Evolutionary conservation across 2,113 vertebrate species (phyloP).

Genomic region (Oreochromis aureus): DNA sequence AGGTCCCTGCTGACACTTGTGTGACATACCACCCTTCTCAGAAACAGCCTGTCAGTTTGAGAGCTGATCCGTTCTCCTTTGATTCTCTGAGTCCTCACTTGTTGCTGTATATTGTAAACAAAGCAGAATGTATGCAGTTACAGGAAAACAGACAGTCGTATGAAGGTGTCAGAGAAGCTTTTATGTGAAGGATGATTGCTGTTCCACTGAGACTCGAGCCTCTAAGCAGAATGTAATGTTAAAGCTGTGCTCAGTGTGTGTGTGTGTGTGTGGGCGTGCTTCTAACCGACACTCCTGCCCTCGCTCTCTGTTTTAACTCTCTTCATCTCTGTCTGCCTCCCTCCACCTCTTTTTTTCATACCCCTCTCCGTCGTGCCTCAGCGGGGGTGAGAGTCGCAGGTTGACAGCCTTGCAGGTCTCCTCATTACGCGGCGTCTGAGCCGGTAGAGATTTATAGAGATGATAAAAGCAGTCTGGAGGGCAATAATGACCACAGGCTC

Average conservation of each 20-base stretch:
- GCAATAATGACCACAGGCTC: conserved; percentile 50
- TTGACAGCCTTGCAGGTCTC: conserved; percentile 45
- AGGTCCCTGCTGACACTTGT: neutral
- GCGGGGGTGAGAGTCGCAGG: conserved; percentile 39
- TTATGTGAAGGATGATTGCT: neutral
- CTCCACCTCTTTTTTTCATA: neutral
- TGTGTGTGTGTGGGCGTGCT: neutral
- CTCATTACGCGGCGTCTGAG: conserved; percentile 59
- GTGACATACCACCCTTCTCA: neutral
- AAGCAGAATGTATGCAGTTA: neutral
- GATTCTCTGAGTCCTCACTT: neutral
- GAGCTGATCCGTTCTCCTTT: neutral
- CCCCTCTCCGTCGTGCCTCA: neutral
- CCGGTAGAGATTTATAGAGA: conserved; percentile 63
- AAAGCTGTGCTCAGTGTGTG: neutral
- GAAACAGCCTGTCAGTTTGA: neutral
- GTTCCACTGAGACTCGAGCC: neutral
- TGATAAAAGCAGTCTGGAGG: conserved; percentile 67
- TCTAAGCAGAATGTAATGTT: neutral
- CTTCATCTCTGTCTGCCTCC: neutral
- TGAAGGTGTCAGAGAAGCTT: neutral
- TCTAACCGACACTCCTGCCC: neutral
- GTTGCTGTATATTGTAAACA: neutral
- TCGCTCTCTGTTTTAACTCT: neutral
- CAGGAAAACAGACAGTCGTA: neutral